phyloP scores from a whole-genome alignment of 2,113 vertebrate species.

The Propithecus coquereli region DNA sequence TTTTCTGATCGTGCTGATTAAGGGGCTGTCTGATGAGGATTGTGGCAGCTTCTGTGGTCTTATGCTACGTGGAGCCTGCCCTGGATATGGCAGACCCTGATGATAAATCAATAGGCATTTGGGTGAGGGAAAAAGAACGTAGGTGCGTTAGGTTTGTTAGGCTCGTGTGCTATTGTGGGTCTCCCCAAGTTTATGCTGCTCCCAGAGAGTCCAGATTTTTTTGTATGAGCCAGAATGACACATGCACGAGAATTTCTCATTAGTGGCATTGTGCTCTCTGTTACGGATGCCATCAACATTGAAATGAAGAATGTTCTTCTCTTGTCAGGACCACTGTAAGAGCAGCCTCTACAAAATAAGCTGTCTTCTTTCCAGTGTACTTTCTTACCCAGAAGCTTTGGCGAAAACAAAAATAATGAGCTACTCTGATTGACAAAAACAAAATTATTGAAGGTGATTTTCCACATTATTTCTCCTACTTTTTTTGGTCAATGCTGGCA shows the following conservation, averaged over 20 bases:
- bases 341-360: conserved; percentile 76
- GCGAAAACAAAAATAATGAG: conserved; percentile 77
- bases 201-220: conserved; percentile 5
- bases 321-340: conserved; percentile 61
- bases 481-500: conserved; percentile 64
- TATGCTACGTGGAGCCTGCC: neutral
- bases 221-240: conserved; percentile 48
- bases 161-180: neutral
- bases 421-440: conserved; percentile 78
- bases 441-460: conserved; percentile 72
- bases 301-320: conserved; percentile 70
- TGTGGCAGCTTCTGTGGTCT: neutral
- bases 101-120: neutral
- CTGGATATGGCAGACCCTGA: neutral
- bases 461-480: neutral
- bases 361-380: conserved; percentile 65
- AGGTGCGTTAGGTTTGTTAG: neutral
- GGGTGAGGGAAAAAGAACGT: neutral
- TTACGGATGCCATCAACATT: conserved; percentile 63
- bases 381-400: conserved; percentile 78
- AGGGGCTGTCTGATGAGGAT: neutral
- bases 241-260: conserved; percentile 55
- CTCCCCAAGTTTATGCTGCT: conserved; percentile 27
- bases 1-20: neutral
- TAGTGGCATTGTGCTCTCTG: conserved; percentile 49